A percentile compares a stretch with the other conserved stretches of the same genome.
These are phyloP conservation scores for Apis cerana DNA, from an alignment of 1,140 invertebrate species.

Conservation along the genomic window DNA sequence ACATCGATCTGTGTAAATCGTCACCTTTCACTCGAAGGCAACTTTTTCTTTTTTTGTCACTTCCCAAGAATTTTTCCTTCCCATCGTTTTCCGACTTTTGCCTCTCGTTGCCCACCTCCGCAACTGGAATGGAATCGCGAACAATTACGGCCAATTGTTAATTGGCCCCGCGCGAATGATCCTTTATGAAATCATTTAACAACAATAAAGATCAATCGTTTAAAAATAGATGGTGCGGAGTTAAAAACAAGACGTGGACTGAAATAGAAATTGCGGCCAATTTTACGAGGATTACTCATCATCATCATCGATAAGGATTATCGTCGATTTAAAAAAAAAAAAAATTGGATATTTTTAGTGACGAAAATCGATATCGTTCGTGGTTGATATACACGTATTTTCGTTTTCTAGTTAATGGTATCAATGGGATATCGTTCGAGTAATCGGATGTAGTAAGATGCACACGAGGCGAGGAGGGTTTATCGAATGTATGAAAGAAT, in stretches of 20 bases:
- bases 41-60: not conserved
- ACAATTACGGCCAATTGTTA: conserved; percentile 30
- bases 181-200: conserved; percentile 18
- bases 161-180: conserved; percentile 1
- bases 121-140: not conserved
- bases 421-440: not conserved
- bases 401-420: not conserved
- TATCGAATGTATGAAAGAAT: conserved; percentile 7
- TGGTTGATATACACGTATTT: too few species aligned
- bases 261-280: not conserved
- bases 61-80: not conserved
- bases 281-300: not conserved
- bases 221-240: not conserved
- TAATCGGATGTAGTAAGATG: not conserved
- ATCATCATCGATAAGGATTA: not conserved
- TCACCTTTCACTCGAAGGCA: not conserved
- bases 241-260: not conserved
- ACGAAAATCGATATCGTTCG: not conserved
- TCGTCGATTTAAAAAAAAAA: too few species aligned
- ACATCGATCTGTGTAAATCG: not conserved
- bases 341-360: too few species aligned
- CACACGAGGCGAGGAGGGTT: not conserved
- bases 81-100: not conserved
- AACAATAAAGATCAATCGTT: not conserved
- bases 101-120: too few species aligned